These are phyloP conservation scores for Acleris emargana DNA, from an alignment of 2,888 invertebrate species.

Conservation along the genomic window DNA sequence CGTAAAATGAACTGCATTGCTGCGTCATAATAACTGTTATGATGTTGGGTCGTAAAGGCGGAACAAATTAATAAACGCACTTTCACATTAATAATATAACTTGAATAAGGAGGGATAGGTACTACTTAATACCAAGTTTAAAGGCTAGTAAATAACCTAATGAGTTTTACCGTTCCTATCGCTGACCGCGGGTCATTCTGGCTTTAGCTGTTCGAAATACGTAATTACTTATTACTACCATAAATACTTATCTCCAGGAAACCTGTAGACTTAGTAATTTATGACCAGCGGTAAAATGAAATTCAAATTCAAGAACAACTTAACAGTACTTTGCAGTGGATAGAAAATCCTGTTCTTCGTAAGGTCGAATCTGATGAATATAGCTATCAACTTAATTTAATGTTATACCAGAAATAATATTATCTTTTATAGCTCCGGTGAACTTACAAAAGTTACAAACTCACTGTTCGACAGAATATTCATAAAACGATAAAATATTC, in stretches of 20 bases:
- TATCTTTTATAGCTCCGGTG: neutral
- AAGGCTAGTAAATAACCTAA: slow-evolving; percentile 13
- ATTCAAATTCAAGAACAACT: too few species aligned
- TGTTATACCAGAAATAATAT: too few species aligned
- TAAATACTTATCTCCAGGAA: slow-evolving; percentile 15
- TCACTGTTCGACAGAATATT: slow-evolving; percentile 27
- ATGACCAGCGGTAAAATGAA: neutral
- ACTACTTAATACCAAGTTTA: neutral
- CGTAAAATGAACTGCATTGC: too few species aligned
- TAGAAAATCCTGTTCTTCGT: too few species aligned
- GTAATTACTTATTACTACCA: slow-evolving; percentile 30
- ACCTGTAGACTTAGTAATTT: neutral
- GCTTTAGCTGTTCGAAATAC: slow-evolving; percentile 16
- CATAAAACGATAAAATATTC: slow-evolving; percentile 33
- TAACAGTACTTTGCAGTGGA: too few species aligned
- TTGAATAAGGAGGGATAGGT: too few species aligned
- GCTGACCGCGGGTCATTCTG: slow-evolving; percentile 24
- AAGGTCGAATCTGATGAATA: too few species aligned
- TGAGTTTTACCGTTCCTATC: slow-evolving; percentile 10
- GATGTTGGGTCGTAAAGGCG: too few species aligned
- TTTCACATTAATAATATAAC: too few species aligned
- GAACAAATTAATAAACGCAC: too few species aligned
- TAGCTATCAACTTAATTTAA: too few species aligned
- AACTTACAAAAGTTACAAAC: slow-evolving; percentile 5
- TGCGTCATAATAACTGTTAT: too few species aligned